Conservation (phyloP, 1,140 invertebrate genomes). For the Pachyrhynchus sulphureomaculatus region DNA sequence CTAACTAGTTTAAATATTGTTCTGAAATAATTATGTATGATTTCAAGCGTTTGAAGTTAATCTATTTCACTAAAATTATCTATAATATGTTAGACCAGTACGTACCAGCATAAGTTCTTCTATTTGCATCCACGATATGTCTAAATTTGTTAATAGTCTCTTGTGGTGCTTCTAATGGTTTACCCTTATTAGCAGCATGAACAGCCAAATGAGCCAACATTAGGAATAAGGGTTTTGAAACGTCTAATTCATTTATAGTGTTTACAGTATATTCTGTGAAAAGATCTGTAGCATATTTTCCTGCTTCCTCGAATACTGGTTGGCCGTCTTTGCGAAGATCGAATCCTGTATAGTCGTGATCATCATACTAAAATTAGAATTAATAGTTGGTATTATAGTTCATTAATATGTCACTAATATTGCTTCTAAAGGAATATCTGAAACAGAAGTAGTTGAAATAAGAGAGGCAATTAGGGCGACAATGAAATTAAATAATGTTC, state of each 20-base stretch:
- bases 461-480: too few species aligned
- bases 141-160: constrained; percentile 63
- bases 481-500: too few species aligned
- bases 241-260: constrained; percentile 61
- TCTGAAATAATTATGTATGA: too few species aligned
- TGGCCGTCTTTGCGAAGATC: constrained; percentile 64
- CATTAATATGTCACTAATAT: too few species aligned
- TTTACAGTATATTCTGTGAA: constrained; percentile 65
- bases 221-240: constrained; percentile 64
- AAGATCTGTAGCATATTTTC: constrained; percentile 68
- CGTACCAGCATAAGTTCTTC: constrained; percentile 67
- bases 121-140: constrained; percentile 64
- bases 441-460: too few species aligned
- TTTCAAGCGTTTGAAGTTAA: too few species aligned
- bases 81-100: neutral
- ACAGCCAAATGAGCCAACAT: constrained; percentile 69
- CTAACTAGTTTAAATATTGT: too few species aligned
- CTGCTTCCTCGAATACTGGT: constrained; percentile 61
- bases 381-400: too few species aligned
- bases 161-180: constrained; percentile 62
- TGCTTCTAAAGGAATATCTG: too few species aligned
- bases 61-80: too few species aligned
- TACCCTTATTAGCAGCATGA: constrained; percentile 62
- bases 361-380: constrained; percentile 43
- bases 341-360: constrained; percentile 62